phyloP scores from a whole-genome alignment of 2,113 vertebrate genomes.

The Myxocyprinus asiaticus region DNA sequence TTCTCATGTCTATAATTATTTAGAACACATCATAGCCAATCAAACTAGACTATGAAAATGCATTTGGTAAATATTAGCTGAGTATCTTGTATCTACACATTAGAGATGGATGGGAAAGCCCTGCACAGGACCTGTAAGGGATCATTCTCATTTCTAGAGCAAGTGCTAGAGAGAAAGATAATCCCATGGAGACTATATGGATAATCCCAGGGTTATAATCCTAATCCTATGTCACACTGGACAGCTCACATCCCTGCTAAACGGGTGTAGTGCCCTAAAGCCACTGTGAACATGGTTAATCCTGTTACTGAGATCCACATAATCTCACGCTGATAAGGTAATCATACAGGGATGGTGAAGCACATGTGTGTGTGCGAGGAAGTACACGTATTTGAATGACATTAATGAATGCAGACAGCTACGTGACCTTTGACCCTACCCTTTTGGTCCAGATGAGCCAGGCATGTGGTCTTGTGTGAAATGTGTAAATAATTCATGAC shows the following conservation, averaged over 20 bases:
- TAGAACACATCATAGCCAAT: too few species aligned
- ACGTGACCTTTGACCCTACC: neutral
- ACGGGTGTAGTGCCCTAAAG: conserved; percentile 9
- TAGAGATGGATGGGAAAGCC: too few species aligned
- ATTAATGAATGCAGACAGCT: neutral
- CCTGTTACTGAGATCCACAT: conserved; percentile 29
- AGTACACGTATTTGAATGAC: neutral
- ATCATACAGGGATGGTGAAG: neutral
- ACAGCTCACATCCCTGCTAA: conserved; percentile 22
- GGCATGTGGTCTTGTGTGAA: neutral
- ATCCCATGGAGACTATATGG: conserved; percentile 28
- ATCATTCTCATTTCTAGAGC: neutral
- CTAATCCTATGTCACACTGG: conserved; percentile 30
- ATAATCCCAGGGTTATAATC: conserved; percentile 37
- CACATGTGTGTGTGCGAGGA: neutral
- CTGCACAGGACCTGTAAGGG: conserved; percentile 10
- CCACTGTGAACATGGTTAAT: conserved; percentile 19
- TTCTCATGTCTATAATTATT: too few species aligned
- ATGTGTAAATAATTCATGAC: conserved; percentile 15
- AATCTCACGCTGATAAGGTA: conserved; percentile 14
- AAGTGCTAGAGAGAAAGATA: neutral
- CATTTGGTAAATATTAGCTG: too few species aligned
- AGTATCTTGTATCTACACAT: too few species aligned
- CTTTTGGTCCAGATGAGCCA: conserved; percentile 10
- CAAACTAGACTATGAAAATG: too few species aligned